Evolutionary conservation across 2,888 invertebrate genomes (phyloP), one percentile per base, ranked within the genome.

Genomic region (Mycalesis mineus): DNA sequence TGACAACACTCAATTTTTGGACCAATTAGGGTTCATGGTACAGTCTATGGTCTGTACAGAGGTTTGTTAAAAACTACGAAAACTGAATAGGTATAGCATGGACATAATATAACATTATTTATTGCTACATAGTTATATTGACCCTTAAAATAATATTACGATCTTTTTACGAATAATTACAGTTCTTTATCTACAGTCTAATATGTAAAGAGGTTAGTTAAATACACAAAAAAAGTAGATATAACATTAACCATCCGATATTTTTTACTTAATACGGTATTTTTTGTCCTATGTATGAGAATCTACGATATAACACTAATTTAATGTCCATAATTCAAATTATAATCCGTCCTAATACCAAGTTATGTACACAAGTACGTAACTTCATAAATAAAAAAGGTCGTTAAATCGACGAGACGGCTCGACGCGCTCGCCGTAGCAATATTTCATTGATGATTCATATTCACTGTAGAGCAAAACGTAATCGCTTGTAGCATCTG

Each of bases 371-470:
- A 36, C 17, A n/a, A 6, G 5, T 41, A 41, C 7, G 17, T 41
- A 41, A 5, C 41, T 11, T 15, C 14, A 41, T 36, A 22, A 44
- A 29, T 11, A 40, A 28, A 42, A n/a, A 44, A 36, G 7, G 36
- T 17, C 33, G 8, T 15, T 41, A 52, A 52, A 52, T 42, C 31
- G 7, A 57, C 29, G 45, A 52, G 29, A 39, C 47, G 22, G 33
- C 29, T 50, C 15, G 44, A 37, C 44, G 57, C 44, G 55, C 47
- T 44, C 50, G 37, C 44, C 40, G 45, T 31, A 33, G 45, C 33
- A 17, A 58, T 61, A 55, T 61, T 65, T 66, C 61, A 63, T 65
- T 65, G 59, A 61, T 62, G 57, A 57, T 64, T 57, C 45, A 47
- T 57, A 53, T 57, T 57, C 28, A 14, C 45, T 9, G 29, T 29